Evolutionary conservation across 1,140 invertebrate species (phyloP).

Genomic region (Muscidifurax raptorellus): DNA sequence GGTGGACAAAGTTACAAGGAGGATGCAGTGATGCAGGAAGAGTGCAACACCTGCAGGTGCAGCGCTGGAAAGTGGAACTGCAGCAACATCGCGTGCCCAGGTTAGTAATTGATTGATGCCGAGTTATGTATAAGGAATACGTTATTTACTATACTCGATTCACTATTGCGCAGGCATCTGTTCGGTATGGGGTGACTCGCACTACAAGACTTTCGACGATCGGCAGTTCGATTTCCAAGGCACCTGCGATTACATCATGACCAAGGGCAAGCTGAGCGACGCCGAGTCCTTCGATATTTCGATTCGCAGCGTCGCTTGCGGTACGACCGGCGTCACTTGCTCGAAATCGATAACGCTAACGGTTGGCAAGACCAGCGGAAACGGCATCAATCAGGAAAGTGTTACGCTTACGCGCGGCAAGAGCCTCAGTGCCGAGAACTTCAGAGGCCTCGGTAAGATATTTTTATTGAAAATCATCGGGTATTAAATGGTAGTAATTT

Average conservation of each 20-base stretch:
- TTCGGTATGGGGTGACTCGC: conserved; percentile 89
- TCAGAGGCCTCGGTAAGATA: conserved; percentile 51
- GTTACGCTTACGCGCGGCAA: conserved; percentile 79
- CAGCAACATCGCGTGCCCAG: conserved; percentile 77
- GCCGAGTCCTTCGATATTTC: conserved; percentile 83
- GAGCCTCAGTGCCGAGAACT: conserved; percentile 57
- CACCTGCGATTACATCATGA: conserved; percentile 89
- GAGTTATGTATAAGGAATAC: background rate
- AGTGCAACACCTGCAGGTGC: conserved; percentile 88
- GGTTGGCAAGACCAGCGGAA: conserved; percentile 73
- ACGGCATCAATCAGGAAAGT: conserved; percentile 76
- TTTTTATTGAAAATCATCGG: too few species aligned
- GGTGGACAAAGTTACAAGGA: conserved; percentile 88
- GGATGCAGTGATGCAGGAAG: conserved; percentile 84
- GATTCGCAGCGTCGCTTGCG: conserved; percentile 89
- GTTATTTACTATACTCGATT: background rate
- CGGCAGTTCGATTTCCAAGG: conserved; percentile 91
- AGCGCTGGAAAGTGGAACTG: conserved; percentile 83
- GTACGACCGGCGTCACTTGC: conserved; percentile 89
- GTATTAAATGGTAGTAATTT: too few species aligned
- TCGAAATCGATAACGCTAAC: conserved; percentile 86
- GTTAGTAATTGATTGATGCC: conserved; percentile 46
- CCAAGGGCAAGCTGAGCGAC: conserved; percentile 80
- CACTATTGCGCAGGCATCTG: conserved; percentile 79
- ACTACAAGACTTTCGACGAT: conserved; percentile 91